A percentile compares a stretch with the other conserved stretches of the same genome.
Evolutionary conservation across 2,888 invertebrate species (phyloP).

Genomic region (Lasioglossum vierecki): DNA sequence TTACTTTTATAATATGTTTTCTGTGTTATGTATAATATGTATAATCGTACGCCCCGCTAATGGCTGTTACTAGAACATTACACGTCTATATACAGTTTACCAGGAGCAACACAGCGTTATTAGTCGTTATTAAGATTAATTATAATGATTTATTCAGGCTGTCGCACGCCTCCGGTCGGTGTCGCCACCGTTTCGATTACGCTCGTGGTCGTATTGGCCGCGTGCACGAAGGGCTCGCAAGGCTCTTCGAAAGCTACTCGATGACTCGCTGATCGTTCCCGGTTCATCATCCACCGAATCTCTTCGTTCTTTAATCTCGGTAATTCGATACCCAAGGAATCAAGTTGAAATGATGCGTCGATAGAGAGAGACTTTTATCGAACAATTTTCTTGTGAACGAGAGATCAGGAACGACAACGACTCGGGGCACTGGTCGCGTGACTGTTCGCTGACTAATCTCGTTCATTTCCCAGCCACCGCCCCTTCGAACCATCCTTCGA

Average conservation of each 20-base stretch:
- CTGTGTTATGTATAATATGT: constrained; percentile 41
- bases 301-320: background rate
- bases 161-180: constrained; percentile 15
- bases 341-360: background rate
- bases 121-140: constrained; percentile 55
- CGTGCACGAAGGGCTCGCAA: constrained; percentile 17
- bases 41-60: constrained; percentile 57
- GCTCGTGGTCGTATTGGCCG: background rate
- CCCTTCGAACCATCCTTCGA: background rate
- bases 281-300: background rate
- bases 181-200: background rate
- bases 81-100: constrained; percentile 77
- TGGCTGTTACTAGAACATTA: constrained; percentile 67
- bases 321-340: background rate
- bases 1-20: constrained; percentile 34
- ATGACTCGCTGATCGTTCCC: background rate
- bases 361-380: background rate
- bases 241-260: background rate
- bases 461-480: background rate
- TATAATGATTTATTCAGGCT: constrained; percentile 37
- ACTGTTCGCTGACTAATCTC: background rate
- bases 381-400: background rate
- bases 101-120: constrained; percentile 77
- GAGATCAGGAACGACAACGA: background rate
- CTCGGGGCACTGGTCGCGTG: background rate